These are phyloP conservation scores for Beaufortia kweichowensis DNA, from an alignment of 2,113 vertebrate genomes.

Conservation along the genomic window DNA sequence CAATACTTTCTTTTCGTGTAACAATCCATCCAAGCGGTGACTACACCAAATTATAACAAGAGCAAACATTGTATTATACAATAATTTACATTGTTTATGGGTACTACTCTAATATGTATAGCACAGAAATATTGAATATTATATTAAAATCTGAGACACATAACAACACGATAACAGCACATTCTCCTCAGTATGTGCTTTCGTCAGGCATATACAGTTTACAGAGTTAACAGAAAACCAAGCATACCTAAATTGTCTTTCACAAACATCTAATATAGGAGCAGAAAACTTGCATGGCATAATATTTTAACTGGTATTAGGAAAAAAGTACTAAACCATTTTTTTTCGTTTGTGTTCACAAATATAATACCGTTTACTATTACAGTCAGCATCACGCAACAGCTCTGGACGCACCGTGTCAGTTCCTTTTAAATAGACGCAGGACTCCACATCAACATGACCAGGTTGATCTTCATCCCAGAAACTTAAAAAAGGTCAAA, in stretches of 20 bases:
- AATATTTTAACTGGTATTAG: neutral
- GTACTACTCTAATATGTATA: no score
- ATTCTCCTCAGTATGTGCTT: no score
- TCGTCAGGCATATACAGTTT: no score
- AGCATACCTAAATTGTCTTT: neutral
- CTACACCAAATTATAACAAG: no score
- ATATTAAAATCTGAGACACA: no score
- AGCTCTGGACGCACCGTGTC: neutral
- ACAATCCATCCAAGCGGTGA: no score
- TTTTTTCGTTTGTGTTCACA: slow-evolving; percentile 13
- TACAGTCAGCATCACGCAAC: slow-evolving; percentile 14
- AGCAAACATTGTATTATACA: no score
- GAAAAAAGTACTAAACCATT: neutral
- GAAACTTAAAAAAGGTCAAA: neutral
- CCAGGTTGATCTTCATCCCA: slow-evolving; percentile 4
- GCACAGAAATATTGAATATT: no score
- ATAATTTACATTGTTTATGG: no score
- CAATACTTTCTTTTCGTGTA: no score
- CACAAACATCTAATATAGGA: neutral
- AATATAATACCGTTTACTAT: neutral
- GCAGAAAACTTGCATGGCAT: no score
- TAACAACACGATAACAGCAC: no score
- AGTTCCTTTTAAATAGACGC: neutral
- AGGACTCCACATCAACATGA: slow-evolving; percentile 11
- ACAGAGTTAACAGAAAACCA: neutral